Base-by-base conservation (phyloP, 2,888 invertebrate species). In the Bedellia somnulentella region DNA sequence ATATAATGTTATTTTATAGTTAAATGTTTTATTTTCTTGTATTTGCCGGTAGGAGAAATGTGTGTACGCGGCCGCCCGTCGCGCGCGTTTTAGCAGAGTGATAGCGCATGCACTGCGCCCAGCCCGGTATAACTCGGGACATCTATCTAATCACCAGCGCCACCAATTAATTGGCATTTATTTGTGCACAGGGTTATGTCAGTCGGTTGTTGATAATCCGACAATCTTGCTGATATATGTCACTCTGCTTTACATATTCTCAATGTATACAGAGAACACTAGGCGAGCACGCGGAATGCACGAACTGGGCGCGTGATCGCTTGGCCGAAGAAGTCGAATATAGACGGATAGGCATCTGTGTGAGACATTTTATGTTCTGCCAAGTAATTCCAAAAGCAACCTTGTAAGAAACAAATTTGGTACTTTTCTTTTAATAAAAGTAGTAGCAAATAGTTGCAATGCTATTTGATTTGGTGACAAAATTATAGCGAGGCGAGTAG, bases 181-280 rank as follows among this genome's bases (percentile, higher is more conserved):
- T 58, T 59, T 59, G 49, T 50, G 46, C 50, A 47, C 25, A 17
- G 25, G 23, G 30, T 43, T 44, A 27, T 22, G 29, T 46, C 44
- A 43, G 38, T 34, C 44, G 45, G 39, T 17, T 11, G 40, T 35
- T 48, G 49, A 55, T 62, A 58, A 57, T 57, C 48, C 43, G 30
- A 36, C 44, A 48, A 61, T 59, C 40, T 44, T 37, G 36, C 40
- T 36, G 59, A 64, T 63, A 34, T 30, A 26, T 18, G n/a, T 16
- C 27, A 31, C 21, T 33, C 18, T 15, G 21, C 26, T 18, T 16
- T 58, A 46, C 45, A 39, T 40, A 46, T 42, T 49, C 47, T 49
- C 50, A 51, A 25, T 16, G 46, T 52, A 57, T 55, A 62, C 58
- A 61, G 46, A 43, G 30, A 33, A 43, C 73, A 73, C 62, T 68